Evolutionary conservation across 2,797 vertebrate species (phyloP).

Genomic region (Phataginus tetradactyla): DNA sequence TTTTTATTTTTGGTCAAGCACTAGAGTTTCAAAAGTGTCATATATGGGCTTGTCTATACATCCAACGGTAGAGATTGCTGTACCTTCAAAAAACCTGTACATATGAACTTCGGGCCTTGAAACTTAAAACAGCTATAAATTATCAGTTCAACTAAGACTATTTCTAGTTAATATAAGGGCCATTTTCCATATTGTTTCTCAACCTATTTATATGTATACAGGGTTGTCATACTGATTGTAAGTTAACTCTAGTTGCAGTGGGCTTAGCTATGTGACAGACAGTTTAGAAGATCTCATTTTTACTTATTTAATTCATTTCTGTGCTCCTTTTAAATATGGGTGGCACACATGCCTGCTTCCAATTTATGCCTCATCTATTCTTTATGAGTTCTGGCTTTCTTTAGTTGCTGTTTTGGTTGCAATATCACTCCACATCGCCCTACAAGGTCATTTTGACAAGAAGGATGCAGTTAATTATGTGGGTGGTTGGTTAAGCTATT

Average conservation of each 20-base stretch:
- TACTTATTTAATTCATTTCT: constrained; percentile 38
- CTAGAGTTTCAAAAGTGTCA: not conserved
- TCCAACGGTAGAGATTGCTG: not conserved
- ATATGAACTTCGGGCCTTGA: not conserved
- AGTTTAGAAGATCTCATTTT: constrained; percentile 43
- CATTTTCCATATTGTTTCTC: not conserved
- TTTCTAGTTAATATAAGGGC: not conserved
- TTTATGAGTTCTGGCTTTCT: constrained; percentile 48
- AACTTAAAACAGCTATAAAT: not conserved
- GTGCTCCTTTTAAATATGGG: constrained; percentile 8
- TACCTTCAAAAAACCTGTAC: not conserved
- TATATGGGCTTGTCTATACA: not conserved
- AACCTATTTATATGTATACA: not conserved
- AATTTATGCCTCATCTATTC: constrained; percentile 49
- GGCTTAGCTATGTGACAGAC: not conserved
- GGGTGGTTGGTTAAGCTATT: constrained; percentile 12
- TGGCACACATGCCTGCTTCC: constrained; percentile 28
- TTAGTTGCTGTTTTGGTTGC: not conserved
- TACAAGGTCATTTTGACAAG: constrained; percentile 56
- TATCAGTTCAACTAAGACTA: not conserved
- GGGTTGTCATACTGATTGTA: not conserved
- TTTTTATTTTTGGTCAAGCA: not conserved
- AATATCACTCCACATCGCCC: not conserved
- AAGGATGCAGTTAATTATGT: not conserved
- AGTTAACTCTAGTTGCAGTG: not conserved